Percentiles rank a stretch among this genome's conserved stretches.
These are phyloP conservation scores for Monarcha castaneiventris DNA, from an alignment of 2,113 vertebrate species.

Conservation along the genomic window DNA sequence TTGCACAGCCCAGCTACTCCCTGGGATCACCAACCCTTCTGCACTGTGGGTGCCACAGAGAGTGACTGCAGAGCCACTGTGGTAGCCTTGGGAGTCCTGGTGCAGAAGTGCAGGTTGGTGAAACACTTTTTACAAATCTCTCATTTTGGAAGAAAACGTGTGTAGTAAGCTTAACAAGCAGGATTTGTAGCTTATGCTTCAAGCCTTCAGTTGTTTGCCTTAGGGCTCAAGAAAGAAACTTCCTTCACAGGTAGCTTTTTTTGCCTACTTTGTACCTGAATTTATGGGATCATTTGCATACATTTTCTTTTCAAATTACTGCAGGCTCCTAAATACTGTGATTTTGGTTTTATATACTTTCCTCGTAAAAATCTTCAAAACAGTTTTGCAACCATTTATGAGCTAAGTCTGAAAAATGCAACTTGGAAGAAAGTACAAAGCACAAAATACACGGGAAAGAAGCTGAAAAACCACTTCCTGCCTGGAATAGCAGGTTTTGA, in stretches of 20 bases:
- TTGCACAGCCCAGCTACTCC: fast-evolving
- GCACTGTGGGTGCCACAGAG: background rate
- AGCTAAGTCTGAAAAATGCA: background rate
- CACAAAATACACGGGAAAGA: background rate
- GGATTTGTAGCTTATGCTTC: background rate
- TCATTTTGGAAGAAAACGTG: fast-evolving
- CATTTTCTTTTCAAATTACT: background rate
- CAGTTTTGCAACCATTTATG: background rate
- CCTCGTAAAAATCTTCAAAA: background rate
- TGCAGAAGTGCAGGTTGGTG: fast-evolving
- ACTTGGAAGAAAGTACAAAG: background rate
- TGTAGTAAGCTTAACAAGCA: background rate
- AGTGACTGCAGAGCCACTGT: fast-evolving
- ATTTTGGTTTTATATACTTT: background rate
- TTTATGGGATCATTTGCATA: background rate
- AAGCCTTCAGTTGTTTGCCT: background rate
- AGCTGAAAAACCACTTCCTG: background rate
- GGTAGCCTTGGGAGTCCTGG: background rate
- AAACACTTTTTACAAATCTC: background rate
- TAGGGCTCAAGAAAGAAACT: background rate
- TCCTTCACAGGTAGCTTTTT: background rate
- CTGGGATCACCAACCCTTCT: background rate
- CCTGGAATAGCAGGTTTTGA: background rate
- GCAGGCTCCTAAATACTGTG: background rate
- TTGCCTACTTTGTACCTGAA: background rate